Base-by-base conservation (phyloP, 2,113 vertebrate species). In the Regulus satrapa region DNA sequence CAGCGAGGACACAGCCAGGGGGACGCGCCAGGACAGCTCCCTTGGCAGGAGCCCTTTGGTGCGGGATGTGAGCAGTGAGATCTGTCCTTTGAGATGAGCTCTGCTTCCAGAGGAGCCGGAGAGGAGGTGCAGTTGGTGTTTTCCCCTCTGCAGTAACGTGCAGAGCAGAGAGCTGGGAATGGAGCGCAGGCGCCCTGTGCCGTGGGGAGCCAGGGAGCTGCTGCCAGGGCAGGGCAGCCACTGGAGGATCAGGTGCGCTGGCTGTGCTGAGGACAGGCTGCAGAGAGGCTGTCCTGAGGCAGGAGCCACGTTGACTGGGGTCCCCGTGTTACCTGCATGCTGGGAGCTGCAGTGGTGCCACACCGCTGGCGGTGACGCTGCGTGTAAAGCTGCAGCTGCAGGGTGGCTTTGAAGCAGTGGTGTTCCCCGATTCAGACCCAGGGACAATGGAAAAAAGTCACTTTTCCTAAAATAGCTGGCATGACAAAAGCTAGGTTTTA, bases 251-350 rank as follows among this genome's bases (percentile, higher is more conserved):
- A 3, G 36, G 15, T 7, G 45, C 26, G 31, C 6, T 26, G 32
- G 3, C 2, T 24, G 40, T 46, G 64, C 1, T 18, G 17, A 15
- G 78, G 12, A 5, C 56, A 43, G 82, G 79, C 52, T 88, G 49
- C 54, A 48, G 71, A 13, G 69, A 23, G 71, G 56, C 36, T 55
- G n/a, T 3, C n/a, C n/a, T n/a, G 58, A 51, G n/a, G 43, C 8
- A 6, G 1, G 26, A 71, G 40, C 20, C 23, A 6, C 14, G 0
- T 0, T 1, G 54, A 5, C 0, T 16, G 64, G 7, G 46, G 36
- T 6, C 7, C 31, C 73, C 2, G 1, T 4, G 43, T 32, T 14
- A n/a, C 51, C 62, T 49, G n/a, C 49, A 10, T 58, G 21, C 29
- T 67, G 54, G 9, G 10, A 8, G 66, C 0, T 6, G 24, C 25